Evolutionary conservation across 2,113 vertebrate species (phyloP), one percentile per base, ranked within the genome.

Genomic region (Osmerus mordax): DNA sequence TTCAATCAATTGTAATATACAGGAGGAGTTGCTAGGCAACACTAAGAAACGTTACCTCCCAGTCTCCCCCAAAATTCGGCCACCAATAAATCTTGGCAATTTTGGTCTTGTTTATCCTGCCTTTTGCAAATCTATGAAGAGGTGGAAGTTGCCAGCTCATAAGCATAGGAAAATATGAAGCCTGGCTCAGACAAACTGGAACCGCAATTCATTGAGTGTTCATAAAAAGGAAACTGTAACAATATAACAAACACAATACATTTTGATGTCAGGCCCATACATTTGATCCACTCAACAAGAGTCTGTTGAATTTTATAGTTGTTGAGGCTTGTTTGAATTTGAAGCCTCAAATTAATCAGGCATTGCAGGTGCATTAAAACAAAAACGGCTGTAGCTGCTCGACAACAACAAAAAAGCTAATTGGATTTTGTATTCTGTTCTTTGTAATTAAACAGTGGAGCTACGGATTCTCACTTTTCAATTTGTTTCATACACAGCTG

Each of bases 181-280:
- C 70, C 63, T 65, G 70, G 73, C 71, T 75, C 54, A 69, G 65
- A 70, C 32, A 71, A 78, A 70, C 13, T 23, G 61, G 56, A 81
- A 79, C 75, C 36, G 72, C 3, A 68, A 73, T 25, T 63, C 86
- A 84, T 82, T 78, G 41, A 9, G 41, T 13, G 59, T 75, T 77
- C 8, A 3, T 70, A 83, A 77, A 82, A 87, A 85, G 82, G 69
- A 78, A 83, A 86, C 51, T 78, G 25, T 68, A 73, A 65, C 76
- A 78, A 71, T 74, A 52, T 41, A 78, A 72, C 69, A 81, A 82
- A 86, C 75, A 69, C 80, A 84, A 74, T 86, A 71, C n/a, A 85
- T 78, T 77, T 71, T 69, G 12, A 60, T 79, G 77, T 84, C 58
- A 70, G 67, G 65, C 74, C 63, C 68, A 72, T 81, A 59, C 82